Evolutionary conservation across 30 jellyfish, hydroid and myxozoan genomes (phyloP).

Genomic region (Aurelia sp.): DNA sequence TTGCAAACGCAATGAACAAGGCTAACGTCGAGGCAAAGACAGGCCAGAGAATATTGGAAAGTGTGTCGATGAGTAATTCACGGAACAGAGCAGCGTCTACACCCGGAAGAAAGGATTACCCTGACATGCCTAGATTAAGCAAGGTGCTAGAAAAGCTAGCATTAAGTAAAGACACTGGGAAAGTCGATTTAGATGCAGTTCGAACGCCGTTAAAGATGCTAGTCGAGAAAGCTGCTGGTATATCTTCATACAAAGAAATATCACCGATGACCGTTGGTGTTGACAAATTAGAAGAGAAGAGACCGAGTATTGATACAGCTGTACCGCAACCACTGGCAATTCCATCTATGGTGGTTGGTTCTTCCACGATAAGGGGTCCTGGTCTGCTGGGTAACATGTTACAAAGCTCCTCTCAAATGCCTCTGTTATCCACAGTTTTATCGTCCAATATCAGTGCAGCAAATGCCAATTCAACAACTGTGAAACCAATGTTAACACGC

Average conservation of each 20-base stretch:
- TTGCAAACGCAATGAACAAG: slow-evolving; percentile 95
- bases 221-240: slow-evolving; percentile 35
- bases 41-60: slow-evolving; percentile 81
- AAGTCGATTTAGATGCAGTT: slow-evolving; percentile 36
- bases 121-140: slow-evolving; percentile 91
- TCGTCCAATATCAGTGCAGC: slow-evolving; percentile 33
- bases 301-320: background rate
- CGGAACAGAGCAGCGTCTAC: slow-evolving; percentile 19
- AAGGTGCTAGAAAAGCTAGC: slow-evolving; percentile 77
- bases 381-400: slow-evolving; percentile 44
- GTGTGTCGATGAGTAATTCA: slow-evolving; percentile 31
- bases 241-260: background rate
- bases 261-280: background rate
- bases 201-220: slow-evolving; percentile 39
- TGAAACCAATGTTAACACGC: slow-evolving; percentile 49
- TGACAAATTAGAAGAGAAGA: slow-evolving; percentile 1
- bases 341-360: slow-evolving; percentile 8
- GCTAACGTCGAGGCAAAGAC: slow-evolving; percentile 95
- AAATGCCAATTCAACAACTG: background rate
- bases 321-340: slow-evolving; percentile 17
- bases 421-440: slow-evolving; percentile 28
- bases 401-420: slow-evolving; percentile 6
- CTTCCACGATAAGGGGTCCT: slow-evolving; percentile 31
- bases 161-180: slow-evolving; percentile 21
- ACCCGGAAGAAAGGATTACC: slow-evolving; percentile 62